Percentiles rank a stretch among this genome's conserved stretches.
These are phyloP conservation scores for Psittacara wagleri DNA, from an alignment of 2,113 vertebrate species.

Conservation along the genomic window DNA sequence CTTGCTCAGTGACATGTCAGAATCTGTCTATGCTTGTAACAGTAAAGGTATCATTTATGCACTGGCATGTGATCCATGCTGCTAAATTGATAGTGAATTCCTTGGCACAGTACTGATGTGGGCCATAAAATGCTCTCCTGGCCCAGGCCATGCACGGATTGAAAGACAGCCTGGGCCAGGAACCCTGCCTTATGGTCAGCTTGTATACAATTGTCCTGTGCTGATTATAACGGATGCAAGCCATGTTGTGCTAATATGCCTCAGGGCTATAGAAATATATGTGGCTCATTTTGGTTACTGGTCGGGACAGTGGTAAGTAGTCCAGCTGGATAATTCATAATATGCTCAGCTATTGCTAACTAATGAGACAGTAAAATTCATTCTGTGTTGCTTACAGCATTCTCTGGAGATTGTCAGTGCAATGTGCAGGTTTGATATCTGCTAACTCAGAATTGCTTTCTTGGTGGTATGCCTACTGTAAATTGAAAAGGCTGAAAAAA, in stretches of 20 bases:
- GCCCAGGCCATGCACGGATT: background rate
- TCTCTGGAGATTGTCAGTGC: background rate
- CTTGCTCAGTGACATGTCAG: background rate
- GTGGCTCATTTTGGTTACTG: background rate
- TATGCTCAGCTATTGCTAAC: background rate
- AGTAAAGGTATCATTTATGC: background rate
- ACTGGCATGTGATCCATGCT: background rate
- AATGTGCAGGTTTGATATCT: background rate
- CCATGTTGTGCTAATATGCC: background rate
- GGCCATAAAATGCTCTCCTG: background rate
- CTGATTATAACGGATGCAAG: background rate
- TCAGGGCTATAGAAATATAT: background rate
- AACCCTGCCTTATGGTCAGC: fast-evolving
- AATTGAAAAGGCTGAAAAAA: background rate
- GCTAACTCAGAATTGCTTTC: background rate
- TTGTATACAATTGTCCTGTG: background rate
- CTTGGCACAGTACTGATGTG: background rate
- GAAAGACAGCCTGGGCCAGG: background rate
- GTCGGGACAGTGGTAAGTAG: background rate
- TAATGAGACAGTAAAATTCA: background rate
- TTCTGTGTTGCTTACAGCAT: background rate
- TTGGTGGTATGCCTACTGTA: background rate
- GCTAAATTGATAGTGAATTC: background rate
- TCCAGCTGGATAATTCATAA: background rate
- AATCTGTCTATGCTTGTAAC: background rate